Base-by-base conservation (phyloP, 1,140 invertebrate species). In the Brachionus asplanchnoidis region DNA sequence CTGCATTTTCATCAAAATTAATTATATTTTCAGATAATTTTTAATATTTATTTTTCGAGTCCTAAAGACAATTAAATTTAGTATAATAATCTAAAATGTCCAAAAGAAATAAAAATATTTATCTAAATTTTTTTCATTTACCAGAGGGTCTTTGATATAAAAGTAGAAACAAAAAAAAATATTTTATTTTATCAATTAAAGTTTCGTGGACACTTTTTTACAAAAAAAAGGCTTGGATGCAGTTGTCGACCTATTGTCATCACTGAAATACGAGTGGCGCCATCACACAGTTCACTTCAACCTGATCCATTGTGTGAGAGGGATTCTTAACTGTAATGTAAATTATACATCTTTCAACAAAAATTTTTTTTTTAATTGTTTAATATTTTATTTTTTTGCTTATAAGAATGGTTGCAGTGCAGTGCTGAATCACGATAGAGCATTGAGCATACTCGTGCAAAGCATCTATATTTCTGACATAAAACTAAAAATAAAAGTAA, bases 401-500 rank as follows among this genome's bases (percentile, higher is more conserved):
- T 28, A 70, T 40, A 50, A 77, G 73, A 77, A 23, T 50, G 73
- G 73, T 46, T 77, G 17, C 32, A 20, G 50, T 23, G 73, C 73
- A 77, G 46, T 77, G 12, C 73, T 77, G 9, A 77, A 77, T n/a
- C 73, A 77, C 26, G 73, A 77, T 11, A 46, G 20, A 77, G 73
- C 73, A 50, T 77, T 77, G 46, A 77, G 46, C 26, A 50, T 77
- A 77, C 73, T 77, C 23, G 73, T 77, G 42, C 73, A 50, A 77
- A 77, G 73, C 46, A 32, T 77, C 0, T 77, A 77, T 77, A 44
- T 77, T 26, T 77, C 73, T 3, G 73, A 77, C 14, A 9, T 77
- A 9, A 77, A 77, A 46, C 26, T 77, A 28, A 77, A 77, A 77
- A 53, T 77, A 77, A 77, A 77, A 77, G 73, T 77, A 77, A 77